Evolutionary conservation across 2,888 invertebrate species (phyloP), one percentile per base, ranked within the genome.

Genomic region (Meteorus cinctellus): DNA sequence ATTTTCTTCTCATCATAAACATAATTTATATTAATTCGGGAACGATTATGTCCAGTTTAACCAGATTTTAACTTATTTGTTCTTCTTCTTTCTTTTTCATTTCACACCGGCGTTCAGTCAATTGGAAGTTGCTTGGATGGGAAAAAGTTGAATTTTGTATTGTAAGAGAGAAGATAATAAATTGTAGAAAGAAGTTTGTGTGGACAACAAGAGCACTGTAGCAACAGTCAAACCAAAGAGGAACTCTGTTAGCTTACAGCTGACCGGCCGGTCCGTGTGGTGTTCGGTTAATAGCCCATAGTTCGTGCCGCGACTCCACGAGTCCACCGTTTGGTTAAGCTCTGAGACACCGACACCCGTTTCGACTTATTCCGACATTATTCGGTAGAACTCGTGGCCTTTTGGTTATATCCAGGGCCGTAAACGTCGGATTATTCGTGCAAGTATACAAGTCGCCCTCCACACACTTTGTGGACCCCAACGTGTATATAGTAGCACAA

Each of bases 261-360:
- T 88, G 88, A 88, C 88, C 88, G 87, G 87, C 88, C 88, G 88
- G 88, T 86, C 83, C 83, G 83, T 77, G 85, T 77, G 85, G 85
- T 85, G 82, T 84, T 86, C 88, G 86, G 87, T 88, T 88, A 86
- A 88, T 88, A 88, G 87, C 55, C 86, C 86, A 85, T 84, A 85
- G 84, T 82, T 83, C 80, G 82, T 81, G 81, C 80, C 80, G 79
- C 55, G 62, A 72, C 68, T 68, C 69, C 45, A 45, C 68, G 68
- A 75, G 62, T 24, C 66, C 60, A 48, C 24, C 71, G 75, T 59
- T 71, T 68, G 41, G n/a, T 59, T 51, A 29, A 29, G 16, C 41
- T 14, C 66, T 29, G 27, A 19, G 19, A 66, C 66, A 36, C 24
- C 19, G 24, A 51, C 68, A 66, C 41, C 3, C 41, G 24, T 45